A percentile compares a stretch with the other conserved stretches of the same genome.
phyloP scores from a whole-genome alignment of 1,140 invertebrate species.

The Magallana angulata region DNA sequence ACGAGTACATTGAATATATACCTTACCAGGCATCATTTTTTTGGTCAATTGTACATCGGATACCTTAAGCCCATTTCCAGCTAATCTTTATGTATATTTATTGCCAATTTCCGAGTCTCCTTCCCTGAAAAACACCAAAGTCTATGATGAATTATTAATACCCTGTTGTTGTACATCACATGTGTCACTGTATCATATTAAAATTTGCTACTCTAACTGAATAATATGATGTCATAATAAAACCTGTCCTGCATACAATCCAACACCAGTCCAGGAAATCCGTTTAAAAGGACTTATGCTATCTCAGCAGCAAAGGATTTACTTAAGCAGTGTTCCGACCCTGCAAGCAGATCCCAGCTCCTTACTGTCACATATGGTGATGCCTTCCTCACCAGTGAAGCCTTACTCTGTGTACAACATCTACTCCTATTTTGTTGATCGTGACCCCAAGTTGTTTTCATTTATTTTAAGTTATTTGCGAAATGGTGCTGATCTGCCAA shows the following conservation, averaged over 20 bases:
- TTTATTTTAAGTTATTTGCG: neutral
- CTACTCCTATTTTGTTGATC: constrained; percentile 3
- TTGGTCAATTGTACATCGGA: no score
- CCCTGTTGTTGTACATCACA: no score
- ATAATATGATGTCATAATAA: neutral
- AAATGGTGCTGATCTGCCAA: neutral
- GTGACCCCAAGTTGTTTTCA: neutral
- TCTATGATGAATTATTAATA: no score
- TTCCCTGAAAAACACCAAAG: no score
- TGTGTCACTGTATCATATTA: no score
- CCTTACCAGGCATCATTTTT: no score
- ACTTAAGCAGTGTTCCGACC: neutral
- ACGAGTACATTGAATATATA: no score
- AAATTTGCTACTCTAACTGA: no score
- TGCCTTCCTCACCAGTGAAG: neutral
- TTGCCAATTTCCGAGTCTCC: no score
- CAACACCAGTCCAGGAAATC: neutral
- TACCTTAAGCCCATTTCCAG: neutral
- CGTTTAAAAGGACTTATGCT: neutral
- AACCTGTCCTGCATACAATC: neutral
- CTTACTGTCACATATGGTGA: neutral
- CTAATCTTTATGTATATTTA: no score
- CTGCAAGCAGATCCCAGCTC: neutral
- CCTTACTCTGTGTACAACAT: neutral
- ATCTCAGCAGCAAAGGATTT: neutral